A percentile compares a stretch with the other conserved stretches of the same genome.
Conservation (phyloP, 2,888 invertebrate species). For the Lumbricus terrestris region DNA sequence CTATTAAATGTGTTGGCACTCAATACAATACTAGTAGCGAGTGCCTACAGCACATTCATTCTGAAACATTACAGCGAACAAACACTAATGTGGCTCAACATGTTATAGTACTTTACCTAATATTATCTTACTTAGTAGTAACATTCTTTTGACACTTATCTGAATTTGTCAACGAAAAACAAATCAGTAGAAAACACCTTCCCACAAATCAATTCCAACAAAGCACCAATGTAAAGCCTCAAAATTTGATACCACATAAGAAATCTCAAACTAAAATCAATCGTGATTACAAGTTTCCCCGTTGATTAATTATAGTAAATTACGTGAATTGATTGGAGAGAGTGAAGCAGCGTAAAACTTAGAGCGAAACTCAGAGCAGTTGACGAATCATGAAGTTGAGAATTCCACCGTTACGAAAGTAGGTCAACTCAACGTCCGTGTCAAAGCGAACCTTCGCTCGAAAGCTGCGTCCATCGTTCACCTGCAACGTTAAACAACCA, state of each 20-base stretch:
- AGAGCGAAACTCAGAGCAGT: conserved; percentile 42
- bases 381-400: conserved; percentile 92
- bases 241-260: not conserved
- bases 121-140: no score
- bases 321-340: not conserved
- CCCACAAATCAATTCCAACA: not conserved
- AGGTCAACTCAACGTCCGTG: conserved; percentile 92
- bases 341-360: no score
- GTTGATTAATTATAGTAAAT: not conserved
- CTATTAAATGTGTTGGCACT: no score
- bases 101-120: no score
- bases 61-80: no score
- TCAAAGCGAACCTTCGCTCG: conserved; percentile 84
- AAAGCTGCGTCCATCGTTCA: conserved; percentile 64
- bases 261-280: no score
- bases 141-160: no score
- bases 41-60: no score
- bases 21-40: no score
- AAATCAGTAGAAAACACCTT: not conserved
- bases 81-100: no score
- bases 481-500: conserved; percentile 39
- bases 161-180: no score
- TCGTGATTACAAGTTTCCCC: not conserved
- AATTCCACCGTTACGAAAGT: conserved; percentile 90
- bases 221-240: not conserved